Evolutionary conservation across 2,797 vertebrate genomes (phyloP), one percentile per base, ranked within the genome.

Genomic region (Salmo trutta): DNA sequence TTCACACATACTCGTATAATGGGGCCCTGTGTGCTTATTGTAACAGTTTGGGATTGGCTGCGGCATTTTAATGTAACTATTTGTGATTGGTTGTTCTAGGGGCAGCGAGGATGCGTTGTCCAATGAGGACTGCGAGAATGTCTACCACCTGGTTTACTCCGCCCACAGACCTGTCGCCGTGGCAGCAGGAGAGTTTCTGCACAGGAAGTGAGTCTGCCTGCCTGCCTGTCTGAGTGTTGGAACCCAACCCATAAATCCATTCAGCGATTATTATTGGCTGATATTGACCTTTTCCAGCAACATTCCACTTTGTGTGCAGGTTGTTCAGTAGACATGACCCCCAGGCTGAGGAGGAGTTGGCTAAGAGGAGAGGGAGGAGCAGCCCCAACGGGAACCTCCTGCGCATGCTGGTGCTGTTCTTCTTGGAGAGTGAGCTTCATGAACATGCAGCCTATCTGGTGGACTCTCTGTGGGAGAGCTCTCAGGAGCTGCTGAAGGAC

Each of bases 381-480:
- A 99, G 98, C 87, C 97, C 98, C 71, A 99, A 99, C 68, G 98
- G 97, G 77, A 99, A 99, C 83, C 97, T 99, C 85, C 96, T 99
- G 89, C 96, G 97, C 85, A 99, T 99, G 98, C 92, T 99, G 86
- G 98, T 99, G 88, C 97, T 99, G 85, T 99, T 99, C 93, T 99
- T 99, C 88, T 95, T 99, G 89, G 98, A 99, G 94, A 99, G 98
- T 82, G 97, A 99, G 98, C 96, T 99, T 84, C 98, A 99, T 6
- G 98, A 99, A 86, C 98, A 99, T 75, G 98, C 98, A 16, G 98
- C 98, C 27, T 99, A 99, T 88, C 91, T 99, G 89, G 98, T 99
- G 88, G 98, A 99, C 93, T 99, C 97, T 71, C 90, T 99, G 88
- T 99, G 98, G 98, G 98, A 99, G 90, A 99, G 98, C 87, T 99